Base-by-base conservation (phyloP, 1,140 invertebrate genomes). In the Pseudachorutes palmiensis region DNA sequence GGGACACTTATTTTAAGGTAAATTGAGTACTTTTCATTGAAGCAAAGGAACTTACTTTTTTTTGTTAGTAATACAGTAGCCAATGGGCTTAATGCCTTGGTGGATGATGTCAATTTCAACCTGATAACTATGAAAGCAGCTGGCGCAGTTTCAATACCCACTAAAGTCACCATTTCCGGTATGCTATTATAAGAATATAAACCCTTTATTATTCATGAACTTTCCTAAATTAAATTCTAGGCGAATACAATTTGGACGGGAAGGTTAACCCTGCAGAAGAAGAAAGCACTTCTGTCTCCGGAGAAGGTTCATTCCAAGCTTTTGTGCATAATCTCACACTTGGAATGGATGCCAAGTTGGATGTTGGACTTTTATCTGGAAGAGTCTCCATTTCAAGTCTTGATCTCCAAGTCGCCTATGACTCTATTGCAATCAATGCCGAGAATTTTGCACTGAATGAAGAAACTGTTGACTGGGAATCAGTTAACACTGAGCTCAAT, bases 361-460 rank as follows among this genome's bases (percentile, higher is more conserved):
- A 55, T 22, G 51, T 55, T 14, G 51, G 9, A 9, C 24, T 55
- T 22, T 26, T 55, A 14, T 19, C 51, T 5, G 12, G 51, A 55
- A 14, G 24, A 14, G 51, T 55, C 5, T 55, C 51, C 12, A 55
- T 55, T 19, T 55, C 51, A 9, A 55, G 24, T 26, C 12, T 55
- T 14, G 51, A 55, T 26, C 51, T 55, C 24, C 12, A 55, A 16
- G 14, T 55, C 5, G 5, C 51, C 12, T 55, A 55, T 22, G 51
- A 55, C 51, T 14, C 51, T 22, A 22, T 55, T 5, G 5, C 51
- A 9, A 55, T 55, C 14, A 55, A 24, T 26, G 51, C 51, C 5
- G 51, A 55, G 5, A 55, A 55, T 22, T 55, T 55, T 55, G 51
- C 24, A 3, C 51, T 55, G 24, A 55, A 61, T 24, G 32, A 61